Evolutionary conservation across 2,888 invertebrate species (phyloP).

Genomic region (Furcula furcula): DNA sequence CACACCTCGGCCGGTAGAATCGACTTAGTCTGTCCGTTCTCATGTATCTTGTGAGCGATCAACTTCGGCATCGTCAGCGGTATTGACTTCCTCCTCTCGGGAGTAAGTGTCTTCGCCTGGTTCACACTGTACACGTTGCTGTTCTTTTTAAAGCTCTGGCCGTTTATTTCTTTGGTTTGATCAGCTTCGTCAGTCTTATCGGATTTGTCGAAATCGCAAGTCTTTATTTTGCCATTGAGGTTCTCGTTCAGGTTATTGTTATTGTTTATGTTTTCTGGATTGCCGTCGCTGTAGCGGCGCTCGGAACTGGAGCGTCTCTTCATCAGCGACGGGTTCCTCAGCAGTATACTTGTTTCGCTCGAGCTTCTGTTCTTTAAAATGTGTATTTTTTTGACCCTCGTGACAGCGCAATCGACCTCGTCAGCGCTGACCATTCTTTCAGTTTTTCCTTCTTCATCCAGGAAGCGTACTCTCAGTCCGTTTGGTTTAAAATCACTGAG

Average conservation of each 20-base stretch:
- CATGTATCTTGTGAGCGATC: conserved; percentile 56
- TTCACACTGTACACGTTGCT: conserved; percentile 77
- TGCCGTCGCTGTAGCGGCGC: conserved; percentile 57
- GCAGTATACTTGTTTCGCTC: conserved; percentile 73
- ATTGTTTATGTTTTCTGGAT: conserved; percentile 62
- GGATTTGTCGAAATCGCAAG: conserved; percentile 45
- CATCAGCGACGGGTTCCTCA: conserved; percentile 68
- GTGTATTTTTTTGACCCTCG: conserved; percentile 74
- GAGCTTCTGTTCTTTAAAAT: conserved; percentile 76
- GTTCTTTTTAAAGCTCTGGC: conserved; percentile 70
- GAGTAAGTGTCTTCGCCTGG: conserved; percentile 72
- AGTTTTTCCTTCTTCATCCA: conserved; percentile 75
- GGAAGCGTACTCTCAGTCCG: conserved; percentile 71
- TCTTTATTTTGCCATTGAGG: conserved; percentile 52
- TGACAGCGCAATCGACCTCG: conserved; percentile 68
- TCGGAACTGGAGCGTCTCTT: conserved; percentile 62
- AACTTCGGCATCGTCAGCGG: conserved; percentile 67
- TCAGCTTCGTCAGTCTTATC: conserved; percentile 65
- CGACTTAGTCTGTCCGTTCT: conserved; percentile 53
- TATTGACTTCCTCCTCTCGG: conserved; percentile 62
- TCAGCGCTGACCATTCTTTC: conserved; percentile 73
- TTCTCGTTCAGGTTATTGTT: conserved; percentile 64
- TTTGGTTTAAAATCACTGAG: conserved; percentile 54
- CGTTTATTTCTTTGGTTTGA: conserved; percentile 67
- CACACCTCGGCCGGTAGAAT: conserved; percentile 65